Evolutionary conservation across 2,888 invertebrate species (phyloP), one percentile per base, ranked within the genome.

Genomic region (Elysia crispata): DNA sequence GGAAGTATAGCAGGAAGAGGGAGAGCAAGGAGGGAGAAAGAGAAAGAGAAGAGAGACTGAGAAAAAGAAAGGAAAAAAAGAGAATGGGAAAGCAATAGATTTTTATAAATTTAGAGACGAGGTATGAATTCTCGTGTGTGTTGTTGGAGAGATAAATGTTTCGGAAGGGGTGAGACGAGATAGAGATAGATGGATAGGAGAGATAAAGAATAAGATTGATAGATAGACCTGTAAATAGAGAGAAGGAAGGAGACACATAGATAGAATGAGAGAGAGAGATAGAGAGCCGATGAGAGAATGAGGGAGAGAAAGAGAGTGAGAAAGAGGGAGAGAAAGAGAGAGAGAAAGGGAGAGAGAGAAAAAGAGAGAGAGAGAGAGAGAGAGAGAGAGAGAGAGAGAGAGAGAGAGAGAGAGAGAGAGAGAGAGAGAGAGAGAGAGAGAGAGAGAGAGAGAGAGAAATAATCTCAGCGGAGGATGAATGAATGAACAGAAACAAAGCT

Each of bases 381-480:
- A 73, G 72, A 73, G 72, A 70, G 31, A 70, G 70, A 70, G n/a
- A 41, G 70, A 70, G n/a, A 41, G 70, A 70, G 18, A 70, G 70
- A 70, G 31, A 70, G 49, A 70, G 33, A 41, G 70, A 70, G n/a
- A 41, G 41, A 6, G 41, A 41, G 5, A 41, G 11, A 41, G 50
- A 50, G 25, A 54, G 23, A 33, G 1, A 5, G 72, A 72, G n/a
- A 15, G 5, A 8, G 69, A 69, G 31, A 23, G 18, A 1, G 13
- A 5, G 3, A 20, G 3, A 69, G 1, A 18, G n/a, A 6, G 33
- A 69, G 33, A 69, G n/a, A 33, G 31, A 18, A 41, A 15, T 30
- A 15, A 69, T 6, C 8, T 6, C 11, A 41, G 41, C 41, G 41
- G 11, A 11, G 11, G 5, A 41, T n/a, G n/a, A n/a, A n/a, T n/a